phyloP scores from a whole-genome alignment of 1,140 invertebrate species.

The Cotesia vestalis region DNA sequence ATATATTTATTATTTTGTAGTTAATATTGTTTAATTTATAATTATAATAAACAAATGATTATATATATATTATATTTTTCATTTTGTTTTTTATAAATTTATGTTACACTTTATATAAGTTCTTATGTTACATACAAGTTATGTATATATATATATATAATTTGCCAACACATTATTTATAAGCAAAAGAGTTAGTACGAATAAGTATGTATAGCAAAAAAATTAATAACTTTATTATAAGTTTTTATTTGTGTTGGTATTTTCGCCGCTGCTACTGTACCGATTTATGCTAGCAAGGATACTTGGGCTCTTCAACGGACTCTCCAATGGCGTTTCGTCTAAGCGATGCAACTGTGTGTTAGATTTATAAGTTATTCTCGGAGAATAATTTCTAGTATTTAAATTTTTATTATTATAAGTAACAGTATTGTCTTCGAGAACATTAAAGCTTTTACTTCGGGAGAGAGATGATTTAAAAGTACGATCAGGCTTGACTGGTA shows the following conservation, averaged over 20 bases:
- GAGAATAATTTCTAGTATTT: conserved; percentile 58
- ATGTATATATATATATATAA: too few relatives aligned
- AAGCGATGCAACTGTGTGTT: conserved; percentile 77
- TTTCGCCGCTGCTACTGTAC: conserved; percentile 78
- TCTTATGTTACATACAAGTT: too few relatives aligned
- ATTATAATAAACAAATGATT: too few relatives aligned
- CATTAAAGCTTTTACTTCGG: conserved; percentile 86
- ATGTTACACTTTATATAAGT: too few relatives aligned
- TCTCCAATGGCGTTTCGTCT: conserved; percentile 71
- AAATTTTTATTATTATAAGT: conserved; percentile 56
- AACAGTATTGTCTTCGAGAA: conserved; percentile 67
- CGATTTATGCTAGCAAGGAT: conserved; percentile 84
- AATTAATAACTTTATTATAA: neutral
- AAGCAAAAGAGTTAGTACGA: too few relatives aligned
- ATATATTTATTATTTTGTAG: too few relatives aligned
- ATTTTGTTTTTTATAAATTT: too few relatives aligned
- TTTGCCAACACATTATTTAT: too few relatives aligned
- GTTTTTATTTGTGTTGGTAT: conserved; percentile 40
- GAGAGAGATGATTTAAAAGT: conserved; percentile 78
- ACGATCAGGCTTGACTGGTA: conserved; percentile 75
- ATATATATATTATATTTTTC: too few relatives aligned
- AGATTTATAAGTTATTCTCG: conserved; percentile 74
- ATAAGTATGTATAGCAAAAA: conserved; percentile 1
- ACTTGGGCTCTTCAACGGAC: conserved; percentile 81
- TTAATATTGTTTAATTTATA: too few relatives aligned